A percentile compares a stretch with the other conserved stretches of the same genome.
phyloP scores from a whole-genome alignment of 2,113 vertebrate species.

The Myrmecophaga tridactyla region DNA sequence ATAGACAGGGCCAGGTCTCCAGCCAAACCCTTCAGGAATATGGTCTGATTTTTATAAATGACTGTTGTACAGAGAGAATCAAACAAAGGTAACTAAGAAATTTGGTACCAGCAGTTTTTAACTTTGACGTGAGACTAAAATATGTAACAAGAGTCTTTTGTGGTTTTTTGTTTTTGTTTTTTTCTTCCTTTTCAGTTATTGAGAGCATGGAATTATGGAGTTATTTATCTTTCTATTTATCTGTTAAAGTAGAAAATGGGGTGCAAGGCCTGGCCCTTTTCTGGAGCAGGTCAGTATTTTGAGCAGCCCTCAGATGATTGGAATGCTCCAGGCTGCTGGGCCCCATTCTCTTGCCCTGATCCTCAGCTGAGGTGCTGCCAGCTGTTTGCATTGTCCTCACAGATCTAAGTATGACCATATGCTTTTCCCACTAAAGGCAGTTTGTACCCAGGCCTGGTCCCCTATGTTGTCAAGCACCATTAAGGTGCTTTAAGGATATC shows the following conservation, averaged over 20 bases:
- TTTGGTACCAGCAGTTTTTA: constrained; percentile 64
- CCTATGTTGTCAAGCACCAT: neutral
- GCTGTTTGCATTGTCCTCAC: neutral
- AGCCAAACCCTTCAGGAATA: neutral
- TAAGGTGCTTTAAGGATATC: neutral
- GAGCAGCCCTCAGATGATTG: neutral
- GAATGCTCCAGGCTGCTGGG: neutral
- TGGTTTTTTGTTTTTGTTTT: neutral
- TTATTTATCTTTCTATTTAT: neutral
- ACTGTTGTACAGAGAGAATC: constrained; percentile 4
- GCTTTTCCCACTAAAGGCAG: neutral
- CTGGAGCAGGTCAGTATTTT: constrained; percentile 26
- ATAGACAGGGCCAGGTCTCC: neutral
- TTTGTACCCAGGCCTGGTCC: neutral
- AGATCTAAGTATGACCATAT: neutral
- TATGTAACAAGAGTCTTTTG: neutral
- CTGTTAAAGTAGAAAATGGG: constrained; percentile 1
- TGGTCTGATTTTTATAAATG: neutral
- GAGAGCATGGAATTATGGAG: constrained; percentile 21
- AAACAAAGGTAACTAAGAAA: neutral
- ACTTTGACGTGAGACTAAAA: constrained; percentile 32
- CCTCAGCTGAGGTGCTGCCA: neutral
- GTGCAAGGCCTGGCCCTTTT: neutral
- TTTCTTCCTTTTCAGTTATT: neutral
- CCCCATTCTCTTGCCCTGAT: neutral